These are phyloP conservation scores for Saxicola maurus DNA, from an alignment of 2,797 vertebrate species.

Conservation along the genomic window DNA sequence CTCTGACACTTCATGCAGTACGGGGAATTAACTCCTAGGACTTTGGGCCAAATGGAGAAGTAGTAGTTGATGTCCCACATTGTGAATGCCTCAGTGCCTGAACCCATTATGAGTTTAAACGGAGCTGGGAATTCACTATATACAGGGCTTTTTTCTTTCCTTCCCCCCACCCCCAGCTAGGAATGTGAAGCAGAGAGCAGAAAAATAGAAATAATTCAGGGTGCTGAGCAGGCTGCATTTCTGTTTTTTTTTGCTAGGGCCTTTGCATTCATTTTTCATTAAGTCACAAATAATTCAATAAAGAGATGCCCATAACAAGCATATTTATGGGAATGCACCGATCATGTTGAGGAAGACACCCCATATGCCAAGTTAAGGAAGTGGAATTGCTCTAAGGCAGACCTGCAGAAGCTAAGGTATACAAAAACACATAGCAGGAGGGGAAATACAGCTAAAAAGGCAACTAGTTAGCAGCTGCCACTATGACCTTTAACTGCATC, in stretches of 20 bases:
- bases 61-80: constrained; percentile 68
- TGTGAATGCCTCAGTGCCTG: constrained; percentile 71
- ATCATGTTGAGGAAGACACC: constrained; percentile 6
- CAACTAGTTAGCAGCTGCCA: constrained; percentile 88
- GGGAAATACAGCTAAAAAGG: constrained; percentile 78
- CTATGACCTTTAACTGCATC: constrained; percentile 90
- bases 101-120: constrained; percentile 70
- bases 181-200: constrained; percentile 28
- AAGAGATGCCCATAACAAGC: constrained; percentile 8
- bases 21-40: constrained; percentile 74
- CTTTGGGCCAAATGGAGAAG: constrained; percentile 65
- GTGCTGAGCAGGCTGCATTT: not conserved
- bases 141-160: not conserved
- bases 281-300: constrained; percentile 34
- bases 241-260: not conserved
- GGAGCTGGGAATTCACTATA: constrained; percentile 60
- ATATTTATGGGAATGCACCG: not conserved
- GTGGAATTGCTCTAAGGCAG: constrained; percentile 39
- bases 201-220: constrained; percentile 54
- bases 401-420: constrained; percentile 57
- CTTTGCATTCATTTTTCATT: constrained; percentile 3
- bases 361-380: constrained; percentile 20
- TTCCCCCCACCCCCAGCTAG: not conserved
- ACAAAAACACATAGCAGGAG: constrained; percentile 61
- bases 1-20: constrained; percentile 73